Evolutionary conservation across 2,888 invertebrate genomes (phyloP).

Genomic region (Ellobium chinense): DNA sequence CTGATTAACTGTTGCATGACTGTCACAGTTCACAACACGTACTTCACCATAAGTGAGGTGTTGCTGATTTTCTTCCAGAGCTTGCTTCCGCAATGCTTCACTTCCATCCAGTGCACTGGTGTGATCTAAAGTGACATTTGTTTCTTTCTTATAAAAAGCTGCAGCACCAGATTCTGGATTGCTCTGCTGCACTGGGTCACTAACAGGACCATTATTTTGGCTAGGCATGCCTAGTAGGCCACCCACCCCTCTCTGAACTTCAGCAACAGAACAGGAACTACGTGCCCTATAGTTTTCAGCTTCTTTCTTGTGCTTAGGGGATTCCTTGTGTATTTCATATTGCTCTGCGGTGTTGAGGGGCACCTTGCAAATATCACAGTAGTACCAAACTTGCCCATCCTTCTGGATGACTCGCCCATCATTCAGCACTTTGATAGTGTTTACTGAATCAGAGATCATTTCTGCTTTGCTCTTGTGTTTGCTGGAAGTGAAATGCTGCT

Average conservation of each 20-base stretch:
- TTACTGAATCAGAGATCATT: slow-evolving; percentile 1
- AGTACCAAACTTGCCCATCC: slow-evolving; percentile 51
- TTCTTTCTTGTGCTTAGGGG: slow-evolving; percentile 54
- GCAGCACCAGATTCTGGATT: not conserved
- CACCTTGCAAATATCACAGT: slow-evolving; percentile 61
- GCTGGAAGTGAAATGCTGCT: slow-evolving; percentile 62
- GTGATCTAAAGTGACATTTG: not conserved
- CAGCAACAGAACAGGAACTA: too few species aligned
- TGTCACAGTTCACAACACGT: too few species aligned
- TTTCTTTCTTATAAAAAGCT: not conserved
- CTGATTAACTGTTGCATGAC: too few species aligned
- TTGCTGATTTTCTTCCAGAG: slow-evolving; percentile 3
- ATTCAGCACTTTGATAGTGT: not conserved
- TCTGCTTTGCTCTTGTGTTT: slow-evolving; percentile 59
- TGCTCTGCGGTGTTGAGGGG: slow-evolving; percentile 60
- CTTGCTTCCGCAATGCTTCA: not conserved
- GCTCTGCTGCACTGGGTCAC: too few species aligned
- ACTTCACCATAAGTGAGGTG: slow-evolving; percentile 4
- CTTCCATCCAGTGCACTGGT: not conserved
- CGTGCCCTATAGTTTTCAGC: slow-evolving; percentile 40
- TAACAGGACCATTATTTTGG: too few species aligned
- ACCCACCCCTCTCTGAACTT: too few species aligned
- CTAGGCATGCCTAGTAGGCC: too few species aligned
- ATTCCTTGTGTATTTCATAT: slow-evolving; percentile 54
- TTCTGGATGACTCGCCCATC: slow-evolving; percentile 30